These are phyloP conservation scores for Salticus scenicus DNA, from an alignment of 2,888 invertebrate species.

Conservation along the genomic window DNA sequence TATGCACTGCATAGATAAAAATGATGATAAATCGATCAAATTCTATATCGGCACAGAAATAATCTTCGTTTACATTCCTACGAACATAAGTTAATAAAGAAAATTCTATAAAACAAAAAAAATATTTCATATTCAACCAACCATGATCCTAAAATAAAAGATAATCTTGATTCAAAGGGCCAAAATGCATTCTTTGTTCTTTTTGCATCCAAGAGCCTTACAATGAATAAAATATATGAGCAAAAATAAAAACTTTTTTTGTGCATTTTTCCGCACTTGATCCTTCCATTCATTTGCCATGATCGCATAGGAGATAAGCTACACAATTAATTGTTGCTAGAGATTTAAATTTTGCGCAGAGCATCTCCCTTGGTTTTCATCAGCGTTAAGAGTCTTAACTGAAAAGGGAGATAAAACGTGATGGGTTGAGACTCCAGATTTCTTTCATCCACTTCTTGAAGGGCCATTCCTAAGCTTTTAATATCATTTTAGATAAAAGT, in stretches of 20 bases:
- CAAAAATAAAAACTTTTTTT: constrained; percentile 19
- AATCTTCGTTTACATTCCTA: too few relatives aligned
- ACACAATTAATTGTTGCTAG: constrained; percentile 36
- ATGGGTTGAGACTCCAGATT: constrained; percentile 4
- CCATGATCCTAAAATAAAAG: neutral
- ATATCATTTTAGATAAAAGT: neutral
- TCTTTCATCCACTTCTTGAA: neutral
- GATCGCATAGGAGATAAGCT: constrained; percentile 33
- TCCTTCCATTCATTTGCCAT: constrained; percentile 16
- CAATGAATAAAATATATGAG: neutral
- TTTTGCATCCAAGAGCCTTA: neutral
- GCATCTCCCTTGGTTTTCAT: constrained; percentile 5
- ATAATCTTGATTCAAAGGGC: neutral
- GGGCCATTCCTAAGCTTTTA: constrained; percentile 2
- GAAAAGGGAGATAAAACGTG: constrained; percentile 6
- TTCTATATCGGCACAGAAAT: too few relatives aligned
- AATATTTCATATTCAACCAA: neutral
- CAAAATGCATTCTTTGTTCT: constrained; percentile 6
- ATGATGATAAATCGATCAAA: too few relatives aligned
- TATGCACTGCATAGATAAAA: too few relatives aligned
- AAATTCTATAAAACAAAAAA: neutral
- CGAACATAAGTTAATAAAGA: neutral
- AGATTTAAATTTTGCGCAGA: constrained; percentile 35
- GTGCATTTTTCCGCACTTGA: neutral
- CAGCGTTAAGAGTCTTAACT: constrained; percentile 15